Conservation (phyloP, 2,888 invertebrate species). For the Meta bourneti region DNA sequence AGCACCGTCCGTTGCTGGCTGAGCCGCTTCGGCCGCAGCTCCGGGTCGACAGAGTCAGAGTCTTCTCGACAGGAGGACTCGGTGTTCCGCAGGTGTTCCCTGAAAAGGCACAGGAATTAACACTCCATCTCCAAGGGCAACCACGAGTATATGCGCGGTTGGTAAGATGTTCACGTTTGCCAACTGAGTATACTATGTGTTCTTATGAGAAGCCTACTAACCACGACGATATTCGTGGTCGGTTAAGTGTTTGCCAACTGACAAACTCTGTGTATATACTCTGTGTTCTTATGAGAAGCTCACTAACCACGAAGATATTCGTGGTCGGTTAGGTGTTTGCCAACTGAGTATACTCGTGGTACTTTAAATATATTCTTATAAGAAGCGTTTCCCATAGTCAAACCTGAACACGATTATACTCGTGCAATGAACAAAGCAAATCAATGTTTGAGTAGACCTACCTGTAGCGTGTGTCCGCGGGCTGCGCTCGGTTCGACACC, state of each 20-base stretch:
- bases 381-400: too few relatives aligned
- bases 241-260: too few relatives aligned
- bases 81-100: background rate
- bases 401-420: too few relatives aligned
- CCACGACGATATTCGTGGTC: background rate
- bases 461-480: constrained; percentile 27
- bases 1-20: constrained; percentile 77
- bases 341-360: too few relatives aligned
- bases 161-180: background rate
- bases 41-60: constrained; percentile 23
- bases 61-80: background rate
- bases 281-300: too few relatives aligned
- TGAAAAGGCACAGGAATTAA: background rate
- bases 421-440: too few relatives aligned
- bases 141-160: background rate
- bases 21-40: constrained; percentile 74
- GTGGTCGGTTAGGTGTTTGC: too few relatives aligned
- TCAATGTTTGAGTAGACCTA: background rate
- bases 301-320: too few relatives aligned
- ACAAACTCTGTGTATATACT: too few relatives aligned
- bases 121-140: background rate
- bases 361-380: too few relatives aligned
- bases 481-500: constrained; percentile 37
- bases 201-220: background rate
- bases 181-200: background rate